Base-by-base conservation (phyloP, 2,113 vertebrate species). In the Danio rerio region DNA sequence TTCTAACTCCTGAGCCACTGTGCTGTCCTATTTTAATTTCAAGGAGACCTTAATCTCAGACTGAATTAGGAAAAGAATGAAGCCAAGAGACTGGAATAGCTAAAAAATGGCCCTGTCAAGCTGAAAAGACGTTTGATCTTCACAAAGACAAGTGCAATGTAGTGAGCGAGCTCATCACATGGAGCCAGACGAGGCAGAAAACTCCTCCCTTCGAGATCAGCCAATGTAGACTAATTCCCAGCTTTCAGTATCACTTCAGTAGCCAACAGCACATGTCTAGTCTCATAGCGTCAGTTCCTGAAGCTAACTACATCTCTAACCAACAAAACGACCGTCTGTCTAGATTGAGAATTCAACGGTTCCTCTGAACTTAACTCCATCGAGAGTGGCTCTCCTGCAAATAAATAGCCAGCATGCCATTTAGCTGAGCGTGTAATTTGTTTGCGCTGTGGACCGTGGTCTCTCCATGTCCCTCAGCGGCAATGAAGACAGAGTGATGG, bases 361-460 rank as follows among this genome's bases (percentile, higher is more conserved):
- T 63, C 18, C n/a, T 80, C 69, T 18, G 45, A 66, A 55, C 21
- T 3, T 10, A 59, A 83, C 81, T 49, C 55, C 13, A 7, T 52
- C 40, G 45, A 53, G 49, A 78, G 61, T 11, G 5, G 78, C 13
- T 40, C 49, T 62, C 31, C 45, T 45, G 18, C 68, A 61, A 20
- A 50, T 53, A 81, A 78, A 65, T 42, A 71, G 66, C 40, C 52
- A 74, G 74, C 66, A 78, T 79, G 73, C 74, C 82, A 78, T 73
- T 81, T 78, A 84, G 73, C 79, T 69, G 40, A 76, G 53, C 65
- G 78, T 74, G 74, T 84, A 81, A 86, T 86, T 84, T 81, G 82
- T 84, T 84, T 86, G 85, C 52, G 68, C 79, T 81, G 18, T 77
- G 81, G 85, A 86, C 85, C 74, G 43, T 81, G 74, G 78, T 78